phyloP scores from a whole-genome alignment of 2,113 vertebrate genomes.

The Brachionichthys hirsutus region DNA sequence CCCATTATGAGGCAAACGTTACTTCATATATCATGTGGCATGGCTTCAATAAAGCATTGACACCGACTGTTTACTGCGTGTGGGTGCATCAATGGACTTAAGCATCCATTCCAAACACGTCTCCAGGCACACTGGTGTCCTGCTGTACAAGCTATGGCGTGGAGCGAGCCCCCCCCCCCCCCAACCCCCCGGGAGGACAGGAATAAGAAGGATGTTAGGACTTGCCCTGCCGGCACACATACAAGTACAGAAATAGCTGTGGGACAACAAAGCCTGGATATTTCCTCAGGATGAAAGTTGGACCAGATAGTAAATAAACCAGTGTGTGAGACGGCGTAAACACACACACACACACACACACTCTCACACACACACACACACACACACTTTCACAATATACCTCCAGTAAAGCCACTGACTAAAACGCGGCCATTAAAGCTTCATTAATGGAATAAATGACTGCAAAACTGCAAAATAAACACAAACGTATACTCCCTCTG shows the following conservation, averaged over 20 bases:
- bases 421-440: too few relatives aligned
- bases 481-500: too few relatives aligned
- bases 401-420: too few relatives aligned
- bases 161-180: constrained; percentile 32
- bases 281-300: neutral
- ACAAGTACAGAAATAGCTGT: constrained; percentile 21
- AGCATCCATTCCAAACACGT: neutral
- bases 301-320: too few relatives aligned
- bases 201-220: constrained; percentile 39
- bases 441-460: too few relatives aligned
- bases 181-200: constrained; percentile 33
- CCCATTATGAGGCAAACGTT: neutral
- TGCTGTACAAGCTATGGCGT: constrained; percentile 20
- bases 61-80: neutral
- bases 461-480: too few relatives aligned
- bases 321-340: too few relatives aligned
- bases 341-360: too few relatives aligned
- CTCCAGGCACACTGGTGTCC: neutral
- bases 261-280: constrained; percentile 27
- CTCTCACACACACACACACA: too few relatives aligned
- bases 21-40: constrained; percentile 5
- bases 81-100: constrained; percentile 6
- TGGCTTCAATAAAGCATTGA: neutral
- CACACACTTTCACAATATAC: too few relatives aligned
- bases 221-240: constrained; percentile 8